phyloP scores from a whole-genome alignment of 2,797 vertebrate genomes.

The Megaceryle alcyon region DNA sequence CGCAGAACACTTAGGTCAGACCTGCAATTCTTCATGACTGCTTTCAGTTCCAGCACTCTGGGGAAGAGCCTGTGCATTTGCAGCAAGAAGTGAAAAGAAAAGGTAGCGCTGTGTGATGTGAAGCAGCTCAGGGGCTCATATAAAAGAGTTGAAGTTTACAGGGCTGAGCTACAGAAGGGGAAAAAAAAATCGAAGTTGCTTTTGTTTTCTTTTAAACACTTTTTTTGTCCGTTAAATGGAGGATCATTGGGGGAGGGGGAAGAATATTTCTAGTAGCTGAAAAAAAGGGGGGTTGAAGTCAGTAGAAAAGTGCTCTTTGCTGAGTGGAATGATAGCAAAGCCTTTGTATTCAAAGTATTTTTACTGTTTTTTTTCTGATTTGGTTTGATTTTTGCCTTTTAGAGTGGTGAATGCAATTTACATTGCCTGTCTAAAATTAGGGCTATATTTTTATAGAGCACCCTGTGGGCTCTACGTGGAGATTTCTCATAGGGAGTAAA shows the following conservation, averaged over 20 bases:
- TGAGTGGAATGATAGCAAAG: slow-evolving; percentile 4
- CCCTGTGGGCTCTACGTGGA: background rate
- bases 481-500: slow-evolving; percentile 19
- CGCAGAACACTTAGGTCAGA: background rate
- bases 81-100: slow-evolving; percentile 36
- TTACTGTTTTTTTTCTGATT: background rate
- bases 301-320: background rate
- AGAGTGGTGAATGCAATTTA: background rate
- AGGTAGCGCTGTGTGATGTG: slow-evolving; percentile 36
- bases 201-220: slow-evolving; percentile 33
- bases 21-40: background rate
- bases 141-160: slow-evolving; percentile 29
- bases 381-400: slow-evolving; percentile 23
- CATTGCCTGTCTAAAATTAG: background rate
- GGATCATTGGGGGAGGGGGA: background rate
- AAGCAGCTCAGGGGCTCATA: background rate
- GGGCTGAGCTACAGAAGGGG: background rate
- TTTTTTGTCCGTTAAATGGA: background rate
- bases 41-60: slow-evolving; percentile 34
- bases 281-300: background rate
- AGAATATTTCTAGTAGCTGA: background rate
- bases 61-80: slow-evolving; percentile 6
- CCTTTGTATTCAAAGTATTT: background rate
- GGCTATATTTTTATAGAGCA: slow-evolving; percentile 1
- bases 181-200: slow-evolving; percentile 10